phyloP scores from a whole-genome alignment of 1,140 invertebrate species.

The Onthophagus taurus region DNA sequence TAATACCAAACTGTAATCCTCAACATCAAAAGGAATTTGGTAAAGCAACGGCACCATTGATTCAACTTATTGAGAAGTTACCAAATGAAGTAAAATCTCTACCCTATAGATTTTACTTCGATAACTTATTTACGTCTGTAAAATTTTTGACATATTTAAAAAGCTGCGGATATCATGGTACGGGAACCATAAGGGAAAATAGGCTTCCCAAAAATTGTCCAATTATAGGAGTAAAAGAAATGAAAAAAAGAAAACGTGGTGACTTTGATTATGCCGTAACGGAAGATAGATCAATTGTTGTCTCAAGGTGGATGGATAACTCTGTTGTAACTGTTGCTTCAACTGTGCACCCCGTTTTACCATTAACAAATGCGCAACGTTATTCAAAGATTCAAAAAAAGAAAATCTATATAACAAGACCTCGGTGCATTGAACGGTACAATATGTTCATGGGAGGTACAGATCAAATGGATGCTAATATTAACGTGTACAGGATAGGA shows the following conservation, averaged over 20 bases:
- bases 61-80: constrained; percentile 21
- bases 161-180: constrained; percentile 5
- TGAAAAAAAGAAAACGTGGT: background rate
- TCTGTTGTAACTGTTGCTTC: constrained; percentile 25
- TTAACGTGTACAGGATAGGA: constrained; percentile 1
- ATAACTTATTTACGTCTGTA: constrained; percentile 9
- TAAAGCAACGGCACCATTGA: constrained; percentile 22
- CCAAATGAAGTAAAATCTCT: too few relatives aligned
- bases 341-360: constrained; percentile 19
- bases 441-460: background rate
- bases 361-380: constrained; percentile 26
- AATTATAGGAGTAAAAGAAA: background rate
- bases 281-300: background rate
- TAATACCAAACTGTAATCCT: background rate
- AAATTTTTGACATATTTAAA: constrained; percentile 7
- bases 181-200: constrained; percentile 13
- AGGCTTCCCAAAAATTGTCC: constrained; percentile 9
- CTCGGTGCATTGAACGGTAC: background rate
- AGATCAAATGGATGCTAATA: background rate
- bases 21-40: constrained; percentile 22
- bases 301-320: constrained; percentile 26
- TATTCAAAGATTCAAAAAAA: constrained; percentile 36
- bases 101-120: constrained; percentile 9
- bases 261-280: too few relatives aligned
- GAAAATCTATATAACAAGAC: constrained; percentile 30